Percentiles rank a stretch among this genome's conserved stretches.
Conservation (phyloP, 2,113 vertebrate species). For the Nothobranchius kuhntae region DNA sequence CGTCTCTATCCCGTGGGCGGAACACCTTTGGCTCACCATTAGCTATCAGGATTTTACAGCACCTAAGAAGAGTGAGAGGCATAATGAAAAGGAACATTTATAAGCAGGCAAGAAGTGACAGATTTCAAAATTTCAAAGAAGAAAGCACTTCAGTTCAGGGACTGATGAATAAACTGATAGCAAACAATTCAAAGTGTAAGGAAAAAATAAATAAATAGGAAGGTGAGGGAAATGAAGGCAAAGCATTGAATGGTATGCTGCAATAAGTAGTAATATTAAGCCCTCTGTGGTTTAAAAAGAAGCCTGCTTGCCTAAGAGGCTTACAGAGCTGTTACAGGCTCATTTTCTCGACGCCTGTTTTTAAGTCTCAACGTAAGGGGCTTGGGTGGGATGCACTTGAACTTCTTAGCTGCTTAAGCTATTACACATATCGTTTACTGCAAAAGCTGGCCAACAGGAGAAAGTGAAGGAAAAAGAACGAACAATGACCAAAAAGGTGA, state of each 20-base stretch:
- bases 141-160: neutral
- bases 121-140: neutral
- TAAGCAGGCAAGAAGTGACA: neutral
- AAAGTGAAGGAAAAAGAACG: neutral
- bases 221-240: conserved; percentile 8
- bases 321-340: conserved; percentile 70
- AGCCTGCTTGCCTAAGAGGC: conserved; percentile 72
- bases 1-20: conserved; percentile 92
- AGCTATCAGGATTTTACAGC: conserved; percentile 92
- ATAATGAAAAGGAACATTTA: neutral
- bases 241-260: conserved; percentile 36
- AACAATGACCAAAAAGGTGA: neutral
- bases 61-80: conserved; percentile 76
- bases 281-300: conserved; percentile 66
- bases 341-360: conserved; percentile 67
- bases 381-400: conserved; percentile 70
- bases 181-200: neutral
- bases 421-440: conserved; percentile 52
- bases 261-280: conserved; percentile 50
- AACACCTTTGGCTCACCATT: conserved; percentile 92
- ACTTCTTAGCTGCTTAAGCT: conserved; percentile 65
- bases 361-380: conserved; percentile 64
- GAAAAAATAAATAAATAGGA: conserved; percentile 11
- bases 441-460: conserved; percentile 26
- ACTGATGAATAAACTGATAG: neutral